phyloP scores from a whole-genome alignment of 2,888 invertebrate species.

The Cistogaster globosa region DNA sequence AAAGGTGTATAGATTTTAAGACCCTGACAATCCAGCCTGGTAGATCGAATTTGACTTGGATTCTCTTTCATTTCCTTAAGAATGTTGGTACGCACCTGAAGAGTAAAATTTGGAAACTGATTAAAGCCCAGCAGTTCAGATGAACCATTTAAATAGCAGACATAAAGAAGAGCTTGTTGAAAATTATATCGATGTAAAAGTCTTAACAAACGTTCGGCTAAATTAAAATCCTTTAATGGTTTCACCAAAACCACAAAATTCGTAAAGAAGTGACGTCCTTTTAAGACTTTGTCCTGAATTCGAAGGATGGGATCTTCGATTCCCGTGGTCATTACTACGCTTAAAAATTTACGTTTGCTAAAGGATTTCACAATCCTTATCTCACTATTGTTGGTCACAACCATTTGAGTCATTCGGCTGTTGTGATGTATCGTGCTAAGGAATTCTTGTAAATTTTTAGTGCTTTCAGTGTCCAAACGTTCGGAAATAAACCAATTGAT shows the following conservation, averaged over 20 bases:
- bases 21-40: background rate
- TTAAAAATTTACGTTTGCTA: conserved; percentile 71
- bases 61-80: background rate
- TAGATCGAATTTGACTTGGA: background rate
- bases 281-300: background rate
- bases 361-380: background rate
- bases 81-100: conserved; percentile 61
- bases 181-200: conserved; percentile 72
- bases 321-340: conserved; percentile 75
- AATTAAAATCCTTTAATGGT: conserved; percentile 39
- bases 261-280: background rate
- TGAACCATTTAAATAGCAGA: conserved; percentile 69
- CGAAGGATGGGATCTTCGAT: conserved; percentile 71
- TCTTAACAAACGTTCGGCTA: conserved; percentile 28
- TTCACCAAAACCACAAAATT: conserved; percentile 62
- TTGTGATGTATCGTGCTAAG: conserved; percentile 29
- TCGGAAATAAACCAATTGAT: conserved; percentile 54
- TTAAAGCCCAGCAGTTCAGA: conserved; percentile 75
- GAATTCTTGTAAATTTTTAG: conserved; percentile 32
- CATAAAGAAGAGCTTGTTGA: conserved; percentile 74
- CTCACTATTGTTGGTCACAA: conserved; percentile 8
- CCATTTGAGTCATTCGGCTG: conserved; percentile 15
- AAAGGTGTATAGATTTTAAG: conserved; percentile 73
- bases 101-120: conserved; percentile 74
- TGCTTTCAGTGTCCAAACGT: conserved; percentile 1